Evolutionary conservation across 2,888 invertebrate species (phyloP), one percentile per base, ranked within the genome.

Genomic region (Drosophila subquinaria): DNA sequence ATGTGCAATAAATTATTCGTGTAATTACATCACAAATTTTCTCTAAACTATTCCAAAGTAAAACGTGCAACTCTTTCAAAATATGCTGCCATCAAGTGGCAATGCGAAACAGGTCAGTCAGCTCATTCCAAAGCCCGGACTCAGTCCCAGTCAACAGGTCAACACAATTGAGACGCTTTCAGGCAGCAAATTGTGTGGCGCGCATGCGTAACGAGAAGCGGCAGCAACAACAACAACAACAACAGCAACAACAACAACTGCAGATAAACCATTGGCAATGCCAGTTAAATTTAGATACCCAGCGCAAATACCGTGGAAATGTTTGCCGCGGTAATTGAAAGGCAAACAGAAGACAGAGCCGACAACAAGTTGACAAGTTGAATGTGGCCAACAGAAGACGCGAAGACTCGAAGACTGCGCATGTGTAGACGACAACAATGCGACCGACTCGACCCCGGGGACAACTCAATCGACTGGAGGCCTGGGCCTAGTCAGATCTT

Each of bases 191-290:
- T 89, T 88, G 85, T 79, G 70, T 47, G 67, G 59, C 68, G 73
- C 89, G 87, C 87, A 89, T 84, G 87, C 89, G 89, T 88, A 87
- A 76, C 86, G 65, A 56, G 74, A 65, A 78, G 69, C 61, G 43
- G 52, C 72, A 47, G 48, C 57, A 40, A 40, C 2, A 52, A 40
- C 43, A 45, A 17, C 35, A 57, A 17, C 38, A 60, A 20, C 47
- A 52, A 47, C 43, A 42, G 20, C 43, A 13, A 20, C 43, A 52
- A 47, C 43, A 42, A 20, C 43, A 13, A 48, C 51, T 56, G 38
- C 47, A 52, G 51, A 20, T 20, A 20, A 59, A 61, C 69, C 73
- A 66, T 65, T 48, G 64, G 62, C 62, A 62, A 48, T 53, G 78
- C 70, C 70, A 76, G 82, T 72, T 75, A 76, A 80, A 78, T 82